These are phyloP conservation scores for Cherax destructor DNA, from an alignment of 1,140 invertebrate genomes.

Conservation along the genomic window DNA sequence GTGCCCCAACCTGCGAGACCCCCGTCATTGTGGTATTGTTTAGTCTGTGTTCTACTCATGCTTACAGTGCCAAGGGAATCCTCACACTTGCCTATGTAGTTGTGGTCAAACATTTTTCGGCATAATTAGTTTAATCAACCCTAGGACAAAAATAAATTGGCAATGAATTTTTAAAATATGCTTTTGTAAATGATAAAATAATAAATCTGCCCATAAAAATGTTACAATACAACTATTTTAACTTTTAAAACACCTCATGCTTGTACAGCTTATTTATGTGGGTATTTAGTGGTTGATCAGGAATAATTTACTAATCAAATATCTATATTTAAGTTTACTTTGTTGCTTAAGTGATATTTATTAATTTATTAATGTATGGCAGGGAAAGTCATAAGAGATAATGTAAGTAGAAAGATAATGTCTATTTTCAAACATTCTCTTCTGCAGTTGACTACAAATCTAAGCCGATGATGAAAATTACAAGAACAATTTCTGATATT, in stretches of 20 bases:
- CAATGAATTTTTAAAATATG: background rate
- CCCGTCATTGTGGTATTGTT: conserved; percentile 40
- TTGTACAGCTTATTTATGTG: background rate
- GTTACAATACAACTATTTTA: background rate
- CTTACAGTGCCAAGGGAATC: background rate
- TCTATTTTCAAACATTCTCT: no score
- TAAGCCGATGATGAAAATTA: no score
- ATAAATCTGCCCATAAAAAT: background rate
- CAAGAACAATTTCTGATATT: no score
- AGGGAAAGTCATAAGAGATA: background rate
- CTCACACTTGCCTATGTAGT: background rate
- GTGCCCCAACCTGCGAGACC: conserved; percentile 6
- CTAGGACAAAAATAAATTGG: background rate
- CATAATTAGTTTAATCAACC: background rate
- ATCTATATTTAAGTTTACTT: background rate
- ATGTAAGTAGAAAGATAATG: background rate
- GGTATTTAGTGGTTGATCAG: background rate
- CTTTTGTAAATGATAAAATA: background rate
- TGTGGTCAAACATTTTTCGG: background rate
- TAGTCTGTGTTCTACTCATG: conserved; percentile 2
- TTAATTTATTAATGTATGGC: background rate
- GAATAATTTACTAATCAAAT: background rate
- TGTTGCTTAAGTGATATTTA: background rate
- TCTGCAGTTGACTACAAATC: no score
- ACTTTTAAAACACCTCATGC: background rate